Base-by-base conservation (phyloP, 2,888 invertebrate species). In the Meloe dianella region DNA sequence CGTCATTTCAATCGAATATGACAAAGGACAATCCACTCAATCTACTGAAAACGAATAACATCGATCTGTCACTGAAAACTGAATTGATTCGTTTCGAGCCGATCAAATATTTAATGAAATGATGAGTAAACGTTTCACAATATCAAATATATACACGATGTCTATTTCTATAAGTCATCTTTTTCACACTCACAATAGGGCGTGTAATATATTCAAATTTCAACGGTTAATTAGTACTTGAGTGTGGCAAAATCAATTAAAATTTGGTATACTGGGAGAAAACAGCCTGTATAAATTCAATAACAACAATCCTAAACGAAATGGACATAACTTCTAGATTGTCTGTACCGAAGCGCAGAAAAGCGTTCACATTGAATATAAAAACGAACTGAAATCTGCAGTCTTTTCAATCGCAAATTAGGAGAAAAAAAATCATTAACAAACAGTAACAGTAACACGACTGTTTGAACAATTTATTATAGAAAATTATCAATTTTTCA, bases 341-440 rank as follows among this genome's bases (percentile, higher is more conserved):
- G 17, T 41, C 41, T 5, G 17, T 4, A 41, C 5, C 35, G 14
- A 35, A 35, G 12, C 17, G 4, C 41, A 41, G n/a, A 17, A 41
- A 0, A 41, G 6, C 4, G 27, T 4, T 41, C 7, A 41, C 7
- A 41, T 41, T 41, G 17, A 41, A 41, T 17, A 41, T 41, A 61
- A 66, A 63, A 59, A 54, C 32, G 9, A 54, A 24, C 14, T 22
- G 24, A 57, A 29, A 29, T 29, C 8, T 27, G 27, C 27, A 3
- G 27, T 27, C 27, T 27, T 27, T 4, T 27, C 27, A 27, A 27
- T 27, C 27, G 4, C 2, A 27, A 27, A 27, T 4, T 27, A 4
- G 4, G n/a, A n/a, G n/a, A n/a, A n/a, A n/a, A n/a, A n/a, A n/a
- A n/a, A n/a, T n/a, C n/a, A 27, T 27, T 27, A 4, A 27, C 27